Percentiles rank a stretch among this genome's conserved stretches.
These are phyloP conservation scores for Folsomia candida DNA, from an alignment of 2,888 invertebrate genomes.

Conservation along the genomic window DNA sequence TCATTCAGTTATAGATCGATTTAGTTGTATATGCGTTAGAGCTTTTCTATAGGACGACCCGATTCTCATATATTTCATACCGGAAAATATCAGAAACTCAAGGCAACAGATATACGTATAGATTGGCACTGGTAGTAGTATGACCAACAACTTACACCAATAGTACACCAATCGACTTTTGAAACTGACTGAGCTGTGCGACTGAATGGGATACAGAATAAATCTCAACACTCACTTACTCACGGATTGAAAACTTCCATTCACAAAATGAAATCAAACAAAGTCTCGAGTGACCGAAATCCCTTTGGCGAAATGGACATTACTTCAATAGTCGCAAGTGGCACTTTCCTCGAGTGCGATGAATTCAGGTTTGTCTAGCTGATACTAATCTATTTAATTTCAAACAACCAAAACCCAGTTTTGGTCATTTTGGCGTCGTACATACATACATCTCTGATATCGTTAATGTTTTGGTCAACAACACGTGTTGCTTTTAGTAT, in stretches of 20 bases:
- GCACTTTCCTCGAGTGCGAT: neutral
- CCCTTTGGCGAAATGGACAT: neutral
- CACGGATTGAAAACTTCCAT: neutral
- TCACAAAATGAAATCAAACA: conserved; percentile 3
- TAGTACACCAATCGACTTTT: no score
- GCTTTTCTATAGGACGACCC: neutral
- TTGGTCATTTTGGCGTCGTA: neutral
- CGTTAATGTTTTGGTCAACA: no score
- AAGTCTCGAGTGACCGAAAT: neutral
- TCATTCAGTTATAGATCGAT: neutral
- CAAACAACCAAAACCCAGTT: neutral
- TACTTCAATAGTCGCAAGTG: neutral
- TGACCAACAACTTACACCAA: no score
- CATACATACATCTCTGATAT: no score
- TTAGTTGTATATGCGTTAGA: neutral
- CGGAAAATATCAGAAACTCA: neutral
- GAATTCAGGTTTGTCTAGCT: neutral
- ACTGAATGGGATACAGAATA: neutral
- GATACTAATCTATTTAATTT: neutral
- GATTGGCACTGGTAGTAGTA: no score
- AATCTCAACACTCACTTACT: neutral
- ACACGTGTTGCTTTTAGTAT: no score
- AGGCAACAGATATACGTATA: no score
- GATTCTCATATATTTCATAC: neutral
- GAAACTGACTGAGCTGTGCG: no score